phyloP scores from a whole-genome alignment of 2,888 invertebrate species.

The Lucinisca nassula region DNA sequence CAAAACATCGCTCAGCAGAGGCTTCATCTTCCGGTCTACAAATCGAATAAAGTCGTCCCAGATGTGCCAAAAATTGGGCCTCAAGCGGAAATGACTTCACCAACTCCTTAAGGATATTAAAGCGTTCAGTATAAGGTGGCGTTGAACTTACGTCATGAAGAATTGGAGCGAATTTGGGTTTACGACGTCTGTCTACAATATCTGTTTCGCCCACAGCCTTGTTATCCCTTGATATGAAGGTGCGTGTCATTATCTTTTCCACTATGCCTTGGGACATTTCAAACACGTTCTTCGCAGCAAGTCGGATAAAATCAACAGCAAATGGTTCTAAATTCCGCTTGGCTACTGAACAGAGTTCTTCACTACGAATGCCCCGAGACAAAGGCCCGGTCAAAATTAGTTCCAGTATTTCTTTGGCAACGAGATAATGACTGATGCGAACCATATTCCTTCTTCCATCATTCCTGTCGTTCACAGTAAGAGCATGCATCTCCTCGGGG shows the following conservation, averaged over 20 bases:
- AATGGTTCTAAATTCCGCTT: slow-evolving; percentile 56
- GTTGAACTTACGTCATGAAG: slow-evolving; percentile 49
- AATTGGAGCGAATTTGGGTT: slow-evolving; percentile 63
- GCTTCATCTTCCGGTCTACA: slow-evolving; percentile 61
- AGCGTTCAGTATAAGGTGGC: slow-evolving; percentile 67
- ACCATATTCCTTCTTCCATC: slow-evolving; percentile 50
- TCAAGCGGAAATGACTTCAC: slow-evolving; percentile 58
- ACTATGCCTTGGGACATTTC: slow-evolving; percentile 36
- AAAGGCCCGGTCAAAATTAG: slow-evolving; percentile 44
- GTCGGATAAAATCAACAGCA: slow-evolving; percentile 61
- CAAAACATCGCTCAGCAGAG: slow-evolving; percentile 55
- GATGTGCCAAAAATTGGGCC: slow-evolving; percentile 65
- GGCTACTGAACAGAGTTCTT: slow-evolving; percentile 52
- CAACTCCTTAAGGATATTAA: slow-evolving; percentile 60
- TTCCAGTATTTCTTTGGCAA: slow-evolving; percentile 72
- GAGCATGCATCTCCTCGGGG: slow-evolving; percentile 52
- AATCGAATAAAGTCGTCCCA: slow-evolving; percentile 63
- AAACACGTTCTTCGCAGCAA: slow-evolving; percentile 39
- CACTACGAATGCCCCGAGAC: background rate
- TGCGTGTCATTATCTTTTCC: slow-evolving; percentile 61
- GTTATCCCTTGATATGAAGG: slow-evolving; percentile 71
- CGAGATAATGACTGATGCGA: slow-evolving; percentile 63
- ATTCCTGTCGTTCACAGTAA: slow-evolving; percentile 53
- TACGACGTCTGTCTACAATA: slow-evolving; percentile 23
- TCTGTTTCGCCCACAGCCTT: slow-evolving; percentile 62